A percentile compares a stretch with the other conserved stretches of the same genome.
phyloP scores from a whole-genome alignment of 2,797 vertebrate species.

The Microctenopoma lineatum region DNA sequence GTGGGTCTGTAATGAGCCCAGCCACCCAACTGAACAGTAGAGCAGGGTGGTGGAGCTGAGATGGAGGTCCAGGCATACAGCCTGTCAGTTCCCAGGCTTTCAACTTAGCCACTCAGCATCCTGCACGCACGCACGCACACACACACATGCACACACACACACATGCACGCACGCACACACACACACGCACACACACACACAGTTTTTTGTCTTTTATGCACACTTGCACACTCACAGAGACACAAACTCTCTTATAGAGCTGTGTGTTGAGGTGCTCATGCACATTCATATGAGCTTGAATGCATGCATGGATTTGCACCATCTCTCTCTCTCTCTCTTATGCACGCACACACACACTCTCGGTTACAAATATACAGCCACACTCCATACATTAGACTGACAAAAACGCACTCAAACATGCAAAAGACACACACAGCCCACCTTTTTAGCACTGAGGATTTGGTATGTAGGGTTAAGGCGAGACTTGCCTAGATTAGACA shows the following conservation, averaged over 20 bases:
- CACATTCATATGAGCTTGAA: slow-evolving; percentile 21
- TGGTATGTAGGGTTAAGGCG: slow-evolving; percentile 20
- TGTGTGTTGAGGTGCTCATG: slow-evolving; percentile 33
- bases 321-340: too few relatives aligned
- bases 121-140: slow-evolving; percentile 29
- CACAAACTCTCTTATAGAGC: slow-evolving; percentile 48
- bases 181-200: slow-evolving; percentile 9
- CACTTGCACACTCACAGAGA: slow-evolving; percentile 28
- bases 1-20: slow-evolving; percentile 84
- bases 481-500: slow-evolving; percentile 20
- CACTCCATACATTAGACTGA: not conserved
- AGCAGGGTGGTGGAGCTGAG: slow-evolving; percentile 78
- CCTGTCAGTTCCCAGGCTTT: slow-evolving; percentile 82
- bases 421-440: slow-evolving; percentile 19
- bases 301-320: slow-evolving; percentile 12
- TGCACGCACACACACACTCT: slow-evolving; percentile 11
- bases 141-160: slow-evolving; percentile 19
- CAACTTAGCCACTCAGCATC: slow-evolving; percentile 76
- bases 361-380: not conserved
- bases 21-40: slow-evolving; percentile 80
- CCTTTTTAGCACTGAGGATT: not conserved
- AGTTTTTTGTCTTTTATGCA: slow-evolving; percentile 25
- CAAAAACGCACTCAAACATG: slow-evolving; percentile 12
- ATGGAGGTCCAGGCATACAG: slow-evolving; percentile 83
- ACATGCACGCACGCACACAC: slow-evolving; percentile 9